These are phyloP conservation scores for Ptychodera flava DNA, from an alignment of 35 echinoderm and acorn worm genomes.

Conservation along the genomic window DNA sequence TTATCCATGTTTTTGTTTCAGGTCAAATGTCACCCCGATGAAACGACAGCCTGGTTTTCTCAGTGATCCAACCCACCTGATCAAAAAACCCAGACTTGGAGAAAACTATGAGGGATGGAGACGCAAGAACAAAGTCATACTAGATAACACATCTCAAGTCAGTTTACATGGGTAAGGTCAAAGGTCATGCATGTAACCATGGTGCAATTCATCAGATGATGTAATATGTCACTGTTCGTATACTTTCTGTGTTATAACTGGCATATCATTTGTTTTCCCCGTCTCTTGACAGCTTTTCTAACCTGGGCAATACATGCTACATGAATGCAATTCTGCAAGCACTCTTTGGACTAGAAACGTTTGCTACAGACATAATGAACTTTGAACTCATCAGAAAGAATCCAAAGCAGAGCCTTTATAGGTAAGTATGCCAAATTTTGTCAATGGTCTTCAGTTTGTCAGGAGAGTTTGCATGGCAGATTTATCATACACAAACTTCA, in stretches of 20 bases:
- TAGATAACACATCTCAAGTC: neutral
- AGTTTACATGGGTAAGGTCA: neutral
- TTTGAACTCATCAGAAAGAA: slow-evolving; percentile 23
- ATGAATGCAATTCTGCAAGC: slow-evolving; percentile 99
- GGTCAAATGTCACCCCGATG: no score
- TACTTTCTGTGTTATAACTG: no score
- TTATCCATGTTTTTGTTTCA: no score
- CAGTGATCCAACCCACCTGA: neutral
- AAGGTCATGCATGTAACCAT: no score
- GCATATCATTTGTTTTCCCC: no score
- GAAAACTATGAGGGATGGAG: neutral
- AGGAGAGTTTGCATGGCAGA: neutral
- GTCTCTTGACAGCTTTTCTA: slow-evolving; percentile 95
- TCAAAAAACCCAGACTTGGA: neutral
- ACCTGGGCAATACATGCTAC: slow-evolving; percentile 97
- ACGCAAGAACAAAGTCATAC: neutral
- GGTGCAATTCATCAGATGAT: no score
- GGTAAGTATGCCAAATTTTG: slow-evolving; percentile 31
- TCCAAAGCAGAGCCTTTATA: slow-evolving; percentile 50
- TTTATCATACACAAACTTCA: neutral
- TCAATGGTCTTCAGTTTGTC: neutral
- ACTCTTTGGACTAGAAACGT: slow-evolving; percentile 65
- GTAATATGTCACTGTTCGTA: no score
- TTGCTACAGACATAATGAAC: slow-evolving; percentile 60
- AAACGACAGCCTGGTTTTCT: neutral